phyloP scores from a whole-genome alignment of 2,888 invertebrate genomes.

The Nomada fucata region DNA sequence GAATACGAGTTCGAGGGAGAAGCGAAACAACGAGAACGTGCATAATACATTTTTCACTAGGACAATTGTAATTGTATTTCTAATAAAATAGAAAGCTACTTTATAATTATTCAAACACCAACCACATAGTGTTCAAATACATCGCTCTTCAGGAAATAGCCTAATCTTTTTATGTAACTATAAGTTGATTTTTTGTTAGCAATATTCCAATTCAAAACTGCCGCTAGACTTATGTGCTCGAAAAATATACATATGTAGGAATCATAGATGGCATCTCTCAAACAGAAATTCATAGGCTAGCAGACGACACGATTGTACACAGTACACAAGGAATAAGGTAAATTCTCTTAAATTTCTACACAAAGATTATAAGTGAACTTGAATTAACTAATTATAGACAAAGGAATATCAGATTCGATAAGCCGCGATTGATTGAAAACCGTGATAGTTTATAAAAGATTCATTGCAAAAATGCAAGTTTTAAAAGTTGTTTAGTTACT shows the following conservation, averaged over 20 bases:
- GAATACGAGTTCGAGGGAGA: constrained; percentile 93
- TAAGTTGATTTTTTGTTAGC: background rate
- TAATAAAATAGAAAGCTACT: constrained; percentile 53
- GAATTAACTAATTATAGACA: constrained; percentile 25
- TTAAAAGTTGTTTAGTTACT: constrained; percentile 11
- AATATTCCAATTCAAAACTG: constrained; percentile 27
- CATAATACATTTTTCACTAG: constrained; percentile 42
- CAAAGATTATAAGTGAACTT: constrained; percentile 41
- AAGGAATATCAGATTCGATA: background rate
- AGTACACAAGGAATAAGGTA: constrained; percentile 52
- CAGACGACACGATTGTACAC: constrained; percentile 68
- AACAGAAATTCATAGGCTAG: constrained; percentile 54
- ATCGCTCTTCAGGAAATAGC: background rate
- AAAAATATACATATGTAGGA: constrained; percentile 2
- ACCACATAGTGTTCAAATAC: background rate
- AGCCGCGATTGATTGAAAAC: background rate
- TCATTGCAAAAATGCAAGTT: background rate
- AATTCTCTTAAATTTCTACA: constrained; percentile 40
- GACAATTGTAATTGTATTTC: constrained; percentile 56
- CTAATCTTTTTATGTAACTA: background rate
- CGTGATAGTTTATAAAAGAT: background rate
- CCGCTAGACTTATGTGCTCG: constrained; percentile 11
- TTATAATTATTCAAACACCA: constrained; percentile 3
- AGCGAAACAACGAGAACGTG: constrained; percentile 80
- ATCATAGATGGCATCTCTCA: constrained; percentile 60